These are phyloP conservation scores for Oeneis ivallda DNA, from an alignment of 2,888 invertebrate genomes.

Conservation along the genomic window DNA sequence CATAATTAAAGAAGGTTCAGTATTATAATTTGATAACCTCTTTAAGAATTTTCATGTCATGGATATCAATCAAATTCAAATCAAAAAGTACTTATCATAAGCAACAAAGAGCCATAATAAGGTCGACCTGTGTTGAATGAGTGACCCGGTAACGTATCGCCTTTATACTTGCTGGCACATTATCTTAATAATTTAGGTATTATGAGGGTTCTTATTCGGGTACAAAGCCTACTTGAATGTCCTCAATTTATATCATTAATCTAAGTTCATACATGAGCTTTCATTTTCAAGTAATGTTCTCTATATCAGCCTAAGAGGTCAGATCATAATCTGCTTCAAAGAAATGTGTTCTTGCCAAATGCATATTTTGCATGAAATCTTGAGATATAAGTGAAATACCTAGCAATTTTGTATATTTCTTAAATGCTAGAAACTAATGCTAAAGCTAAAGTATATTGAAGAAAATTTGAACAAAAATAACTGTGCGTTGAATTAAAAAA, in stretches of 20 bases:
- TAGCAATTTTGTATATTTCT: not conserved
- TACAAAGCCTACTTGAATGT: not conserved
- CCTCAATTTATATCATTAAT: conserved; percentile 5
- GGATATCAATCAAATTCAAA: not conserved
- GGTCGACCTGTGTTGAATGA: not conserved
- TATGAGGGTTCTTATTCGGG: not conserved
- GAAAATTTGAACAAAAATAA: too few relatives aligned
- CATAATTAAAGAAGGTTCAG: too few relatives aligned
- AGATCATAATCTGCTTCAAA: conserved; percentile 4
- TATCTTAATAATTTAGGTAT: conserved; percentile 1
- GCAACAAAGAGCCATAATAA: not conserved
- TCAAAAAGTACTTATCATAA: not conserved
- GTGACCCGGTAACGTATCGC: not conserved
- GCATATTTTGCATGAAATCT: not conserved
- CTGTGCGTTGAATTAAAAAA: too few relatives aligned
- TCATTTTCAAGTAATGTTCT: conserved; percentile 7
- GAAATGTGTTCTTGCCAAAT: conserved; percentile 1
- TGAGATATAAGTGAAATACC: not conserved
- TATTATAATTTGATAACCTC: too few relatives aligned
- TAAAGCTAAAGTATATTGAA: too few relatives aligned
- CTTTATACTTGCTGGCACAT: not conserved
- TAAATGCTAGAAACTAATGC: too few relatives aligned
- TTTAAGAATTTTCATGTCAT: not conserved
- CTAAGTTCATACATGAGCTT: not conserved
- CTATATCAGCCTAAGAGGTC: not conserved